A percentile compares a stretch with the other conserved stretches of the same genome.
Conservation (phyloP, 92 coral and sea anemone species). For the Porites rus region DNA sequence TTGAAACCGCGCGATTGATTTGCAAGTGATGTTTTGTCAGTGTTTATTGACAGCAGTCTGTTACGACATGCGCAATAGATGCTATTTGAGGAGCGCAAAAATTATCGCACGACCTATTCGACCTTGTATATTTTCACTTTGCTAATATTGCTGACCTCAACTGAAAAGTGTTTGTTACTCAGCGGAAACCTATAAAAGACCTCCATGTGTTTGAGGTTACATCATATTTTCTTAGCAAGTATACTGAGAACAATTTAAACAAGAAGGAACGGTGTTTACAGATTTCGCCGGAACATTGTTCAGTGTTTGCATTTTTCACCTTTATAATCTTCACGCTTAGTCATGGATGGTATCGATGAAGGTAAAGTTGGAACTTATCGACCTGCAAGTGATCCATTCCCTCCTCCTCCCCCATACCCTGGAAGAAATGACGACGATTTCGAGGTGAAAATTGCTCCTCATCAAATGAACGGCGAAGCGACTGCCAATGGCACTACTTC, state of each 20-base stretch:
- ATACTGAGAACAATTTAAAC: neutral
- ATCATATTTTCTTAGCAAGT: neutral
- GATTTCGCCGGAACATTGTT: neutral
- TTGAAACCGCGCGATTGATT: too few species aligned
- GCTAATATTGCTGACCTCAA: constrained; percentile 31
- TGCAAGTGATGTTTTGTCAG: too few species aligned
- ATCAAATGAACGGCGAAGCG: constrained; percentile 5
- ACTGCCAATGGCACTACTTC: neutral
- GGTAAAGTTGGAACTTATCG: constrained; percentile 21
- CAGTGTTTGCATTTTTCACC: neutral
- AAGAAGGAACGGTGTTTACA: neutral
- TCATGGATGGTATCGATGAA: neutral
- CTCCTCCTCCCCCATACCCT: constrained; percentile 20
- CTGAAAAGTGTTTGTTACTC: constrained; percentile 24
- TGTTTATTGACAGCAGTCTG: too few species aligned
- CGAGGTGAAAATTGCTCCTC: constrained; percentile 36
- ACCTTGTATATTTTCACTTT: neutral
- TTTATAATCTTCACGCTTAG: neutral
- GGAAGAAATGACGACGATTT: constrained; percentile 10
- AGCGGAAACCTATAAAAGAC: constrained; percentile 7
- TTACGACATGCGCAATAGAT: neutral
- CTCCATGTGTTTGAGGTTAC: neutral
- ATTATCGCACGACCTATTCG: neutral
- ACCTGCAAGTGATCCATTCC: constrained; percentile 8
- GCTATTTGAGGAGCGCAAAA: constrained; percentile 4